Base-by-base conservation (phyloP, 1,140 invertebrate genomes). In the Nasonia vitripennis region DNA sequence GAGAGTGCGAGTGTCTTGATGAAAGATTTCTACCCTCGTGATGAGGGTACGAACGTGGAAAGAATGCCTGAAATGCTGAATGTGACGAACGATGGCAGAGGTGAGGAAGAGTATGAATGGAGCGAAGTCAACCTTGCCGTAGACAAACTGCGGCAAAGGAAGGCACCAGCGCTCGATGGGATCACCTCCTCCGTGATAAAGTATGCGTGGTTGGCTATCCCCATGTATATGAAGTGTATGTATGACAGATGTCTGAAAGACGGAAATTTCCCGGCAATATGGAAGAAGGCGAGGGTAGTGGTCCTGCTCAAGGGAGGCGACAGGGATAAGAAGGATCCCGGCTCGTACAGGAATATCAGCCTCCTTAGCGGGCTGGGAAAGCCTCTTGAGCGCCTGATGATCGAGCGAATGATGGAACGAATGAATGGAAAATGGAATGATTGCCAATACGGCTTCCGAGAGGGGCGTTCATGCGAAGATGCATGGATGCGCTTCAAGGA, bases 321-420 rank as follows among this genome's bases (percentile, higher is more conserved):
- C 27, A 88, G 78, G 37, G 79, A 62, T 23, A 86, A 23, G 67
- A 73, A 17, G 2, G 27, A 87, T 37, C 51, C 78, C 12, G 41
- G 74, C n/a, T 90, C 89, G 27, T 88, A 90, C 75, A 79, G 89
- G 37, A 87, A 87, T 1, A 90, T 88, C 17, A 83, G 86, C 14
- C 82, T 90, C 27, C 74, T 89, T 20, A 85, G 85, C 51, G 88
- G 55, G 86, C 85, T 6, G 89, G 89, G 80, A 84, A 89, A 12
- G 81, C 88, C 48, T 88, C 88, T 67, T 71, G 80, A 41, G 78
- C 89, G 12, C 75, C 88, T 77, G 87, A 87, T 14, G 45, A 81
- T 17, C 85, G 89, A 81, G 23, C 87, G 31, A 77, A 86, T 14
- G 73, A 62, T 27, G 10, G 14, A 10, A 34, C 55, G 7, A 68